A percentile compares a stretch with the other conserved stretches of the same genome.
Conservation (phyloP, 1,140 invertebrate species). For the Drosophila watanabei region DNA sequence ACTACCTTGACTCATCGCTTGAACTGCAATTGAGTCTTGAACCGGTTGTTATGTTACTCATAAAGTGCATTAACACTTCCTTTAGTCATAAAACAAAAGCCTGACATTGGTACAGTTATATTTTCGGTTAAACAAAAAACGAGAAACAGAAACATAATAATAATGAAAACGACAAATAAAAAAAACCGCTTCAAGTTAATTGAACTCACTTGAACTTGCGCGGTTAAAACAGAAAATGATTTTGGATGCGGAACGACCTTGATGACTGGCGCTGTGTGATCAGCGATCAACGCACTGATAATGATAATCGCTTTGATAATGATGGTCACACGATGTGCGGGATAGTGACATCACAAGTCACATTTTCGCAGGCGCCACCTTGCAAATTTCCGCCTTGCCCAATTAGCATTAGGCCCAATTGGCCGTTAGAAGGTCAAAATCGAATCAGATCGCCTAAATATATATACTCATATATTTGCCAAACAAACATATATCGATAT, state of each 20-base stretch:
- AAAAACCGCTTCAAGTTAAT: slow-evolving; percentile 63
- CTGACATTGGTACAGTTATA: slow-evolving; percentile 81
- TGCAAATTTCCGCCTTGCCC: slow-evolving; percentile 37
- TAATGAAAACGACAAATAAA: slow-evolving; percentile 8
- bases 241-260: slow-evolving; percentile 79
- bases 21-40: slow-evolving; percentile 46
- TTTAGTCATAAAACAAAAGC: slow-evolving; percentile 65
- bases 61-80: slow-evolving; percentile 78
- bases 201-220: slow-evolving; percentile 75
- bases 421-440: slow-evolving; percentile 36
- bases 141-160: neutral
- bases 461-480: slow-evolving; percentile 11
- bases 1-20: slow-evolving; percentile 71
- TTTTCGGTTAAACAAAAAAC: slow-evolving; percentile 40
- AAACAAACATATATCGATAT: neutral
- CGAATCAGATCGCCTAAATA: slow-evolving; percentile 28
- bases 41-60: slow-evolving; percentile 53
- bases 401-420: slow-evolving; percentile 6
- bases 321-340: slow-evolving; percentile 41
- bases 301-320: slow-evolving; percentile 44
- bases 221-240: slow-evolving; percentile 40
- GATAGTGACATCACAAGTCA: slow-evolving; percentile 38
- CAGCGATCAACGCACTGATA: slow-evolving; percentile 35
- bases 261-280: slow-evolving; percentile 47
- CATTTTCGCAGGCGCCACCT: slow-evolving; percentile 24